Evolutionary conservation across 2,888 invertebrate genomes (phyloP), one percentile per base, ranked within the genome.

Genomic region (Ellobium chinense): DNA sequence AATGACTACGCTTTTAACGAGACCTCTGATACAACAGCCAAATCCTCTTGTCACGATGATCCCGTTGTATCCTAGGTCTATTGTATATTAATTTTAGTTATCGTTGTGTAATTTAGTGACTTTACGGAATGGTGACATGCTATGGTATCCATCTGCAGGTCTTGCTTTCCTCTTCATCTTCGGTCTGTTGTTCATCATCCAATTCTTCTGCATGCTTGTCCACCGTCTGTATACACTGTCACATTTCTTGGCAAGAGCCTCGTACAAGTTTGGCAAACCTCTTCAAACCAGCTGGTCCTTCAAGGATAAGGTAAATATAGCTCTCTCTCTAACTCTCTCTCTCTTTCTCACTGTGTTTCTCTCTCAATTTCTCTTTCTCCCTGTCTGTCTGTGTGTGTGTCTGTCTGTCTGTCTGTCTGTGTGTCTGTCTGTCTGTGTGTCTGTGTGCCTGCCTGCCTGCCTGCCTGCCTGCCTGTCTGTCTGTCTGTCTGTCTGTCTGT

Each of bases 221-320:
- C 91, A 91, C 66, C 87, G 91, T 5, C 62, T 87, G 3, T 72
- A 80, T 21, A 91, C 90, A 7, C 74, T 88, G 14, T 82, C 87
- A 5, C 91, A 91, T 79, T 87, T 87, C 76, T 75, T 91, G 2
- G 91, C 90, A 1, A 82, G 91, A 31, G 89, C 90, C 0, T 89
- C 90, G 0, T 89, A 88, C 83, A 83, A 81, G 54, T 87, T 83
- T 69, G 87, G 81, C 29, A 65, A 46, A 18, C 83, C 81, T 21
- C 60, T 76, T 24, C 54, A 72, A 37, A 58, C 75, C n/a, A 46
- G 24, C 24, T 83, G 83, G 83, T 74, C 80, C 24, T 78, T 81
- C 70, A 31, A 65, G 27, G 66, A 60, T 27, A 77, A 60, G 68
- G 62, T 54, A 12, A 12, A 18, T 46, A 12, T 7, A 12, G 7